Evolutionary conservation across 1,140 invertebrate genomes (phyloP), one percentile per base, ranked within the genome.

Genomic region (Rhagoletis pomonella): DNA sequence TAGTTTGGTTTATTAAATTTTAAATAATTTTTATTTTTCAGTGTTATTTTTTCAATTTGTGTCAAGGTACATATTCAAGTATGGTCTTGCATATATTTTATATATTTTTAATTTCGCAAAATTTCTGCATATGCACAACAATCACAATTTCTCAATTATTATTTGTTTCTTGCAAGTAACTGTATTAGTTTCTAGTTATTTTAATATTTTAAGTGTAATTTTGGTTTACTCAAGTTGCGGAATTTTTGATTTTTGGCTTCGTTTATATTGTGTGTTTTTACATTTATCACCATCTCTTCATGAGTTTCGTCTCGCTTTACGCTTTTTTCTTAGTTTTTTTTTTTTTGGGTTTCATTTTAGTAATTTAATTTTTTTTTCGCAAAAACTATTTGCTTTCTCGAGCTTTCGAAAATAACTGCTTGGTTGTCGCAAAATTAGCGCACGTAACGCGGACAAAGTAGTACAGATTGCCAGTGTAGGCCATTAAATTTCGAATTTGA

Each of bases 231-330:
- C 14, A 59, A 60, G 17, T 58, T 62, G 58, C 42, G 29, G 58
- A 62, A 64, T 62, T 62, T 85, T 85, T 85, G 60, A 85, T 85
- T 85, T 85, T 85, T 85, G 84, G 84, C 60, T 85, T 62, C 42
- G 14, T 62, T 85, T 12, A 85, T 64, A 62, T 85, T 85, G 84
- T 85, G 58, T 85, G n/a, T 64, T 19, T 81, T 77, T 81, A 17
- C 73, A 55, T 81, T 55, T 81, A 81, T 81, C 44, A 81, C 73
- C 73, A 55, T 55, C 47, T 6, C n/a, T n/a, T n/a, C n/a, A 50
- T 55, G 73, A 55, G 73, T 50, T 81, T 81, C 44, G 47, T 29
- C 55, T 81, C 3, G n/a, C n/a, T n/a, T n/a, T n/a, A n/a, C 2
- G 42, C 19, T 1, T 50, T 81, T 84, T 73, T 12, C 44, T 19